Percentiles rank a stretch among this genome's conserved stretches.
Conservation (phyloP, 2,797 vertebrate species). For the Danio albolineatus region DNA sequence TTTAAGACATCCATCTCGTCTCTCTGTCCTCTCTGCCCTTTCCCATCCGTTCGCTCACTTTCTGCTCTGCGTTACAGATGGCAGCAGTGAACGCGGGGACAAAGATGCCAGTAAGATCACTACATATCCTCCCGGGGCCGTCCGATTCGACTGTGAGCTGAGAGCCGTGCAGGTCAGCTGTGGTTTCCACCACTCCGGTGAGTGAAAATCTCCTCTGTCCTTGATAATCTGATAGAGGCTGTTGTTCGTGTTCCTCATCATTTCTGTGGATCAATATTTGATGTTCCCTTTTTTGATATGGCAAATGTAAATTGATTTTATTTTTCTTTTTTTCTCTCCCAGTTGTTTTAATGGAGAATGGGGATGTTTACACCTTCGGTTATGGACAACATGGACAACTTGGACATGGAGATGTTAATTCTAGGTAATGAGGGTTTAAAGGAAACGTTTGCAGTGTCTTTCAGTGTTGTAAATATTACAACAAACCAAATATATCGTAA, state of each 20-base stretch:
- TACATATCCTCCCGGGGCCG: slow-evolving; percentile 95
- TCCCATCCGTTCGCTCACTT: slow-evolving; percentile 41
- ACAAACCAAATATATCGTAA: no score
- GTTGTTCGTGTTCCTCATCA: slow-evolving; percentile 2
- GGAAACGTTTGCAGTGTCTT: not conserved
- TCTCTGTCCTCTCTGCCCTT: slow-evolving; percentile 47
- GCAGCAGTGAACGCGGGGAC: slow-evolving; percentile 95
- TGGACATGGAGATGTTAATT: slow-evolving; percentile 97
- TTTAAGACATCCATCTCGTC: slow-evolving; percentile 13
- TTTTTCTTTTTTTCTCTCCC: slow-evolving; percentile 39
- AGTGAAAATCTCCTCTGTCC: slow-evolving; percentile 37
- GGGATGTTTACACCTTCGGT: slow-evolving; percentile 98
- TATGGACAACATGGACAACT: slow-evolving; percentile 98
- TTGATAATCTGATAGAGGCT: not conserved
- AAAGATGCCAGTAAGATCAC: slow-evolving; percentile 99
- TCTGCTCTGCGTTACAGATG: slow-evolving; percentile 80
- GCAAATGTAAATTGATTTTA: not conserved
- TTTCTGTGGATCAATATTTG: not conserved
- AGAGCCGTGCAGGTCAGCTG: slow-evolving; percentile 97
- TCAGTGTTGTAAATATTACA: no score
- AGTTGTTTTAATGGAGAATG: slow-evolving; percentile 99
- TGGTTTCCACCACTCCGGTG: slow-evolving; percentile 99
- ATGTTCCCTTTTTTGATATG: not conserved
- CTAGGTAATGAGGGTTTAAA: slow-evolving; percentile 81
- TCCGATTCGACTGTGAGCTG: slow-evolving; percentile 94